Conservation (phyloP, 1,140 invertebrate species). For the Pogonomyrmex californicus region DNA sequence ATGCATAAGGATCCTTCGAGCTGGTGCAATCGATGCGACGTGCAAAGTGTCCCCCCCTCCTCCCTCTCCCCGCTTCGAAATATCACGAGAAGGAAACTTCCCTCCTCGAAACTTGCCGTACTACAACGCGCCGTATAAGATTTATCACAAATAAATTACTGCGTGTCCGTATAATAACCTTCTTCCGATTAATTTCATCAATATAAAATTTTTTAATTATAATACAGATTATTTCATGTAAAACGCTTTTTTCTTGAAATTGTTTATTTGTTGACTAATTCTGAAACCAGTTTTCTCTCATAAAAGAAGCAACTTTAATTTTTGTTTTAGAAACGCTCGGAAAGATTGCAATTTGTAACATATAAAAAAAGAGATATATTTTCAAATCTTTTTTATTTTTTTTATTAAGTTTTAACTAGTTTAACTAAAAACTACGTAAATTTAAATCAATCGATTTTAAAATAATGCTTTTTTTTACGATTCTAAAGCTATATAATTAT, state of each 20-base stretch:
- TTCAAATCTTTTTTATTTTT: background rate
- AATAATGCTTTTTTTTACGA: slow-evolving; percentile 5
- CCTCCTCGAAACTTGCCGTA: background rate
- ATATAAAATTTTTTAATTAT: background rate
- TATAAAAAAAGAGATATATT: background rate
- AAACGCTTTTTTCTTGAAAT: background rate
- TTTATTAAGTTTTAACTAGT: background rate
- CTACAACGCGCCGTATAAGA: background rate
- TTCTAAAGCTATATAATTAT: background rate
- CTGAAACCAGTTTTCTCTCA: background rate
- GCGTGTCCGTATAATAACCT: background rate
- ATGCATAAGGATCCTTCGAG: slow-evolving; percentile 13
- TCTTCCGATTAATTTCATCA: background rate
- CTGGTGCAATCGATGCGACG: slow-evolving; percentile 30
- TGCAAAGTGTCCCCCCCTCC: background rate
- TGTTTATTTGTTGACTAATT: background rate
- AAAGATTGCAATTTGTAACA: background rate
- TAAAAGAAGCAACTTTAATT: background rate
- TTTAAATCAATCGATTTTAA: background rate
- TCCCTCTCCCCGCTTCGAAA: background rate
- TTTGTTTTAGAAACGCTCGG: background rate
- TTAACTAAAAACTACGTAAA: slow-evolving; percentile 5
- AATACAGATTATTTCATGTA: background rate
- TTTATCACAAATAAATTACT: slow-evolving; percentile 10
- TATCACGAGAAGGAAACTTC: slow-evolving; percentile 13